Evolutionary conservation across 1,140 invertebrate species (phyloP).

Genomic region (Drosophila willistoni): DNA sequence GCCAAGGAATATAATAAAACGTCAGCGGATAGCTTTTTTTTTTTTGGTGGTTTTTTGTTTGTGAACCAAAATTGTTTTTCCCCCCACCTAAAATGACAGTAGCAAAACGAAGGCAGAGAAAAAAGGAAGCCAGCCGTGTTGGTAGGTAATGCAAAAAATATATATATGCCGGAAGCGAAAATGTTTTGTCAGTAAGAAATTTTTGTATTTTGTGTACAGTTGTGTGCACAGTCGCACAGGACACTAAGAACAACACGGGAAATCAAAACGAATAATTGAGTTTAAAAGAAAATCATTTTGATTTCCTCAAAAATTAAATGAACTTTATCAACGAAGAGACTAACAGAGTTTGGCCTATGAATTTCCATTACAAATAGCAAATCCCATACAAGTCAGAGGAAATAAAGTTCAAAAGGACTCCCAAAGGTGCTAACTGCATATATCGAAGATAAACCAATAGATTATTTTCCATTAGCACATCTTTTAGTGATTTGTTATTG

Average conservation of each 20-base stretch:
- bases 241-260: too few species aligned
- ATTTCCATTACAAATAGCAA: too few species aligned
- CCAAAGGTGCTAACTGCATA: too few species aligned
- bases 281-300: too few species aligned
- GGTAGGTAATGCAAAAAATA: slow-evolving; percentile 5
- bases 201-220: slow-evolving; percentile 2
- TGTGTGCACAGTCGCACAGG: not conserved
- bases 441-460: not conserved
- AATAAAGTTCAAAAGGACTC: too few species aligned
- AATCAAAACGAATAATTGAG: too few species aligned
- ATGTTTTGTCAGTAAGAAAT: slow-evolving; percentile 10
- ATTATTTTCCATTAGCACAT: not conserved
- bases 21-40: slow-evolving; percentile 18
- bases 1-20: slow-evolving; percentile 11
- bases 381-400: too few species aligned
- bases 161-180: slow-evolving; percentile 8
- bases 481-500: not conserved
- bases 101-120: not conserved
- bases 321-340: too few species aligned
- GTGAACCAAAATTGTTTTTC: slow-evolving; percentile 11
- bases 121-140: not conserved
- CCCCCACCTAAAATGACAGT: slow-evolving; percentile 1
- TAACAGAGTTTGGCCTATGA: too few species aligned
- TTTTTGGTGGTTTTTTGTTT: slow-evolving; percentile 11
- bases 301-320: too few species aligned